Evolutionary conservation across 2,113 vertebrate genomes (phyloP).

Genomic region (Corydoras sp.): DNA sequence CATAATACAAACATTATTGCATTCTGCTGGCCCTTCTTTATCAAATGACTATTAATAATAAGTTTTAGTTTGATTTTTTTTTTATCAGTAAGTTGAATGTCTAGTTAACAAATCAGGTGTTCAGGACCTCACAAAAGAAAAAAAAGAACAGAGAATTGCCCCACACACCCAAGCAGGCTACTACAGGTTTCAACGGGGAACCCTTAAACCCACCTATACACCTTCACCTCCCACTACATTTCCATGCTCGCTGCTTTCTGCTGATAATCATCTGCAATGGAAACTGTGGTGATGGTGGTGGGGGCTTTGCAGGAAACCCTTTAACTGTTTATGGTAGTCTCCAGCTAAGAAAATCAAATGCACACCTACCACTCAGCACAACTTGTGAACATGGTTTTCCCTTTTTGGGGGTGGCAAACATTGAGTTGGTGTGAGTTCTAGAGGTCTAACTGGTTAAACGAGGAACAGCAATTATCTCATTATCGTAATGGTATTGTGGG

Average conservation of each 20-base stretch:
- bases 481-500: slow-evolving; percentile 45
- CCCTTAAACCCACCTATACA: slow-evolving; percentile 54
- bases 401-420: slow-evolving; percentile 1
- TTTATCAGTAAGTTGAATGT: too few relatives aligned
- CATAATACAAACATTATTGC: too few relatives aligned
- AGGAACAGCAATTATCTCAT: slow-evolving; percentile 36
- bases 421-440: neutral
- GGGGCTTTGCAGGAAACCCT: slow-evolving; percentile 45
- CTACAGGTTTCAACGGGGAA: slow-evolving; percentile 39
- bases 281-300: slow-evolving; percentile 34
- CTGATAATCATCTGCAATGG: slow-evolving; percentile 44
- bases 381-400: neutral
- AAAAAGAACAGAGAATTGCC: slow-evolving; percentile 4
- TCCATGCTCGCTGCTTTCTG: slow-evolving; percentile 42
- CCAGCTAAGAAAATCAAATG: slow-evolving; percentile 8
- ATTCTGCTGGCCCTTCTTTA: too few relatives aligned
- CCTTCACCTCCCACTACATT: slow-evolving; percentile 42
- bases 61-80: too few relatives aligned
- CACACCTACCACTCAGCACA: slow-evolving; percentile 7
- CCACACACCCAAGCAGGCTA: slow-evolving; percentile 7
- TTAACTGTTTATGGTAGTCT: slow-evolving; percentile 31
- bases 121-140: slow-evolving; percentile 16
- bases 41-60: too few relatives aligned
- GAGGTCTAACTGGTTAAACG: slow-evolving; percentile 20
- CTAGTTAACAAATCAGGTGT: too few relatives aligned